Evolutionary conservation across 2,888 invertebrate species (phyloP).

Genomic region (Trichopoda pennipes): DNA sequence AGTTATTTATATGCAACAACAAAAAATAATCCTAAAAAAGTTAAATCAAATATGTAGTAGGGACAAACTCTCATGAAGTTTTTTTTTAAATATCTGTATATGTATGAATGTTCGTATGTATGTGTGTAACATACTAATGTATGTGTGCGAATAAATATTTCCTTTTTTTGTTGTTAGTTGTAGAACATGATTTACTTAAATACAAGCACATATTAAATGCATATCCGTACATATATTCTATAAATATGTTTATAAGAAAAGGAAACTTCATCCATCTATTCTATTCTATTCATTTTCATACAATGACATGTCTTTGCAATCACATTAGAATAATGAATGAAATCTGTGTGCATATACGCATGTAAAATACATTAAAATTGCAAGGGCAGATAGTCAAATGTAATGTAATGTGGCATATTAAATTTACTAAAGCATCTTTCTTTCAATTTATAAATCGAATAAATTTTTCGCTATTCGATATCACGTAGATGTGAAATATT

Average conservation of each 20-base stretch:
- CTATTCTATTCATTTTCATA: constrained; percentile 48
- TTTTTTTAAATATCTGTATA: neutral
- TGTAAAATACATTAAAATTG: constrained; percentile 72
- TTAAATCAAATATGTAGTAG: neutral
- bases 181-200: constrained; percentile 35
- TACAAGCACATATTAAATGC: neutral
- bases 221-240: neutral
- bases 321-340: constrained; percentile 78
- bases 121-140: neutral
- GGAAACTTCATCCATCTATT: constrained; percentile 46
- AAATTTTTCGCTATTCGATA: too few relatives aligned
- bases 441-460: too few relatives aligned
- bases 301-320: constrained; percentile 59
- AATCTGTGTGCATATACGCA: constrained; percentile 74
- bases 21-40: constrained; percentile 11
- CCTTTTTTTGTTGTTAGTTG: constrained; percentile 1
- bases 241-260: constrained; percentile 18
- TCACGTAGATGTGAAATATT: too few relatives aligned
- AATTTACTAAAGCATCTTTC: too few relatives aligned
- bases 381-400: constrained; percentile 39
- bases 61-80: too few relatives aligned
- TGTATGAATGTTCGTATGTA: neutral
- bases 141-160: too few relatives aligned
- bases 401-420: too few relatives aligned
- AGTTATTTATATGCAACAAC: too few relatives aligned